A percentile compares a stretch with the other conserved stretches of the same genome.
These are phyloP conservation scores for Pterostichus madidus DNA, from an alignment of 2,888 invertebrate species.

Conservation along the genomic window DNA sequence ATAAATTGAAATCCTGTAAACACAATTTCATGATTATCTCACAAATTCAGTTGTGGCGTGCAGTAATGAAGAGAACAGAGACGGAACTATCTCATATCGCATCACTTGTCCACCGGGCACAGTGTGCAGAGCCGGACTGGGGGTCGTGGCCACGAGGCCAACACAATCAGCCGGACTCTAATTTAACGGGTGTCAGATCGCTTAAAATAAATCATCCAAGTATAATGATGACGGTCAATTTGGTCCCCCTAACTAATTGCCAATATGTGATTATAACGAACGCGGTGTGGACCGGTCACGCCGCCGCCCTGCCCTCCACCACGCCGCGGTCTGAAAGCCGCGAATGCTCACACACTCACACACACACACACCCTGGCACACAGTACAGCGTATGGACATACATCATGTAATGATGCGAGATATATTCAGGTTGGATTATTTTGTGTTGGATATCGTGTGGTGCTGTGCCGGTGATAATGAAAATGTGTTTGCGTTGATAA, in stretches of 20 bases:
- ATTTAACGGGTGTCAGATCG: conserved; percentile 76
- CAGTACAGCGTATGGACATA: conserved; percentile 10
- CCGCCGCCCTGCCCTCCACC: not conserved
- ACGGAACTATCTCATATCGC: conserved; percentile 40
- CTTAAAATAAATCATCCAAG: conserved; percentile 77
- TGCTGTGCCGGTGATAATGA: conserved; percentile 46
- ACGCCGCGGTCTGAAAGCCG: not conserved
- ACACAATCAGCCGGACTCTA: conserved; percentile 73
- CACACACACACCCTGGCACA: not conserved
- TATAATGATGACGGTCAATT: conserved; percentile 77
- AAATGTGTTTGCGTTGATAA: conserved; percentile 47
- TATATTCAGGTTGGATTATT: conserved; percentile 52
- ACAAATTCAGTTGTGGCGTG: conserved; percentile 13
- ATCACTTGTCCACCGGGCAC: conserved; percentile 30
- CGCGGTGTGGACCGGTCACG: conserved; percentile 69
- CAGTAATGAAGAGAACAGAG: conserved; percentile 12
- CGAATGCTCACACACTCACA: not conserved
- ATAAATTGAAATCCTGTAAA: not conserved
- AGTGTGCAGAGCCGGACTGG: conserved; percentile 6
- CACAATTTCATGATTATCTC: conserved; percentile 11
- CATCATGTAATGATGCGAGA: conserved; percentile 53
- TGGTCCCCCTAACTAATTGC: conserved; percentile 77
- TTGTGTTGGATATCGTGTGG: conserved; percentile 34
- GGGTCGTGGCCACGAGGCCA: conserved; percentile 50
- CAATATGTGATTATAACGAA: conserved; percentile 78